Base-by-base conservation (phyloP, 2,888 invertebrate genomes). In the Diarsia dahlii region DNA sequence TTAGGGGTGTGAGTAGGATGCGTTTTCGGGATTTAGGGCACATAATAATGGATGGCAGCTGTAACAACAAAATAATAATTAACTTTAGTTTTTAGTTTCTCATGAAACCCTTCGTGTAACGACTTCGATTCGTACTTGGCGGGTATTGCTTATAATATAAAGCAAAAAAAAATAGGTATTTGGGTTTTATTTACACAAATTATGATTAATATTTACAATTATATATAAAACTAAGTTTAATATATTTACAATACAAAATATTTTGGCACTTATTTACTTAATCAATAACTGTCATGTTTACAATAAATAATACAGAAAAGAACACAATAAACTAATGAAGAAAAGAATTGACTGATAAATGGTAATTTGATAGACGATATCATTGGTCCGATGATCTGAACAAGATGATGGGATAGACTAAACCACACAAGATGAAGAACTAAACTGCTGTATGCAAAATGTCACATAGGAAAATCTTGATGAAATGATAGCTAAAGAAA, bases 131-230 rank as follows among this genome's bases (percentile, higher is more conserved):
- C 50, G 50, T 2, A 50, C 18, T 50, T 52, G n/a, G 52, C 3
- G 2, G n/a, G 52, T 52, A n/a, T 52, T n/a, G n/a, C 10, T 8
- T 8, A 54, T 1, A 54, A 23, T 58, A 8, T 3, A 56, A 2
- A 13, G 5, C 12, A 18, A 18, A 28, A 28, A 18, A 8, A 45
- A 63, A 45, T n/a, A 0, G 18, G 34, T 34, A 1, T 18, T 34
- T 20, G 1, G 9, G 23, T 45, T 77, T 81, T 77, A 77, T 77
- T 77, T 76, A 75, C 28, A 75, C 28, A 81, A 75, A 23, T 13
- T 74, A 50, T 9, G 0, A 34, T 12, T 34, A 50, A 15, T 63
- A 56, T 77, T 77, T 56, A 77, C 63, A 77, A 45, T 72, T 23
- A 5, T 12, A 5, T 12, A 15, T 12, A 3, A 9, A 71, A 34